Percentiles rank a stretch among this genome's conserved stretches.
Conservation (phyloP, 2,888 invertebrate species). For the Drosophila sordidula region DNA sequence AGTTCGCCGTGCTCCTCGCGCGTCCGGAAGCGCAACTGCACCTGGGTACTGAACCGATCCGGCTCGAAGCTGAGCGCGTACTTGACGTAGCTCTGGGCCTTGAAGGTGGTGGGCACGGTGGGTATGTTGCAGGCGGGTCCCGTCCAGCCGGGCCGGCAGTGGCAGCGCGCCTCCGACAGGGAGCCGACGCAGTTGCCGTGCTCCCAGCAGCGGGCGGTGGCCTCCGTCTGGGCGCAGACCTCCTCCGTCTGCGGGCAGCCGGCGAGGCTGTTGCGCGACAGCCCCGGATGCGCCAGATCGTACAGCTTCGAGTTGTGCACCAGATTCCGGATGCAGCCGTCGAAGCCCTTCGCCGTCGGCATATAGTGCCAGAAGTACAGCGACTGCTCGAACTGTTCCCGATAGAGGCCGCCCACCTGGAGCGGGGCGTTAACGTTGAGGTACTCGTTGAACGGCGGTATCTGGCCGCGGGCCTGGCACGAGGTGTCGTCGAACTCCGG, state of each 20-base stretch:
- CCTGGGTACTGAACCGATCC: conserved; percentile 95
- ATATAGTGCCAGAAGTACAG: conserved; percentile 96
- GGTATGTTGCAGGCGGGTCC: conserved; percentile 94
- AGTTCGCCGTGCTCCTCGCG: conserved; percentile 96
- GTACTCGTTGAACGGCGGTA: conserved; percentile 98
- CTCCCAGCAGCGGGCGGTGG: conserved; percentile 94
- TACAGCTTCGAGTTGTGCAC: conserved; percentile 98
- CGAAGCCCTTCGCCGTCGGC: conserved; percentile 95
- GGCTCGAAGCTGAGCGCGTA: conserved; percentile 98
- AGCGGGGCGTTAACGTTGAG: conserved; percentile 97
- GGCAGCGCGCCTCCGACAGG: conserved; percentile 94
- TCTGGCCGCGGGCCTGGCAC: conserved; percentile 95
- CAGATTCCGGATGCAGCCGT: conserved; percentile 97
- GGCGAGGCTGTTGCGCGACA: conserved; percentile 93
- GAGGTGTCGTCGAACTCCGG: conserved; percentile 95
- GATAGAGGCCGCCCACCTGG: conserved; percentile 96
- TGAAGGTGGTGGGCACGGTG: conserved; percentile 96
- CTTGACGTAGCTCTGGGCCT: conserved; percentile 97
- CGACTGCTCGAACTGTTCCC: conserved; percentile 95
- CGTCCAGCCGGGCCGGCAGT: conserved; percentile 97
- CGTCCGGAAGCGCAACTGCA: conserved; percentile 97
- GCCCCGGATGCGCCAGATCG: conserved; percentile 96
- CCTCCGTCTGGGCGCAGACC: conserved; percentile 94
- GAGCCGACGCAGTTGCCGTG: conserved; percentile 98
- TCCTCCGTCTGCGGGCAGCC: conserved; percentile 98